Evolutionary conservation across 2,888 invertebrate genomes (phyloP), one percentile per base, ranked within the genome.

Genomic region (Callyntrura sp.): DNA sequence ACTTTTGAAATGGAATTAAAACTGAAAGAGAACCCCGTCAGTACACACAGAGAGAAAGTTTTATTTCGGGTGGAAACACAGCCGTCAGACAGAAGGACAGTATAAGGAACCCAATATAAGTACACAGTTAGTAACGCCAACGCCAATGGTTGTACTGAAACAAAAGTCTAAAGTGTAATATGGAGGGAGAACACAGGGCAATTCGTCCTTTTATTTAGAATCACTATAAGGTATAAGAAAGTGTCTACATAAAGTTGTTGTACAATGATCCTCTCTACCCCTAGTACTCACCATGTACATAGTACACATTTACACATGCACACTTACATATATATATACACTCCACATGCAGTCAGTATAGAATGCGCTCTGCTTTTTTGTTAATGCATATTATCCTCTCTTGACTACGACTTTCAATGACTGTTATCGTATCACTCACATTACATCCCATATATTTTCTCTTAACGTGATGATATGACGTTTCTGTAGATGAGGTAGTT

Each of bases 301-400:
- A n/a, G n/a, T 35, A 35, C 35, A n/a, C 6, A 35, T 35, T 4
- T 35, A 35, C 35, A 35, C 35, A 35, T 35, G 35, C 35, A 35
- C 3, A 35, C 35, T n/a, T n/a, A n/a, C n/a, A n/a, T n/a, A n/a
- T n/a, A n/a, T n/a, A 35, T 6, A 14, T 14, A 43, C 35, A 35
- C 35, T 2, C 70, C 81, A 43, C 81, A 81, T 81, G 81, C 81
- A 60, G 62, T 81, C 17, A 28, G 25, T 17, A 23, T 62, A 81
- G 60, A 43, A 43, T 14, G 43, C 35, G 35, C 35, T 35, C 35
- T 35, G 35, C 81, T 43, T 81, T 81, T 45, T 60, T 81, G 78
- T 17, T 81, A 81, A 81, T 81, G 81, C 81, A 81, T 62, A 81
- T 81, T 81, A 81, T 81, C 62, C 81, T 60, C 60, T 81, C 78